These are phyloP conservation scores for Microctenopoma lineatum DNA, from an alignment of 2,797 vertebrate species.

Conservation along the genomic window DNA sequence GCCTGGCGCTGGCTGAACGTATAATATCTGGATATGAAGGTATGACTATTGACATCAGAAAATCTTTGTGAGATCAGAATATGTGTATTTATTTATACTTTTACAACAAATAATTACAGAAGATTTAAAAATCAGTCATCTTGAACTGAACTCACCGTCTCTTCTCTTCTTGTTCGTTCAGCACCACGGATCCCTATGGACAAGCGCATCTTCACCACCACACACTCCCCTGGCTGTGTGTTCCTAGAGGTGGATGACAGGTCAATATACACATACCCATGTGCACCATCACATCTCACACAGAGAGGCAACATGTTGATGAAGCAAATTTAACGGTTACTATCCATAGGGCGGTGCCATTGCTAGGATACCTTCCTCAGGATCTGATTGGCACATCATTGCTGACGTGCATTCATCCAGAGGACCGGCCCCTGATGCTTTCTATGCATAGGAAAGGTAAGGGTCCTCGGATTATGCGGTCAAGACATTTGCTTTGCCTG, in stretches of 20 bases:
- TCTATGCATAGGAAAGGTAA: conserved; percentile 90
- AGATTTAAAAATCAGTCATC: neutral
- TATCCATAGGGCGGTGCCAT: conserved; percentile 86
- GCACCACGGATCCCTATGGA: conserved; percentile 91
- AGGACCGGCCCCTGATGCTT: conserved; percentile 89
- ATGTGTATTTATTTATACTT: neutral
- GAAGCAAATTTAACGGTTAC: conserved; percentile 7
- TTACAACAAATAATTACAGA: neutral
- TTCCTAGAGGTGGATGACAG: conserved; percentile 95
- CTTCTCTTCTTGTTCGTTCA: conserved; percentile 49
- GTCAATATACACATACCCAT: conserved; percentile 61
- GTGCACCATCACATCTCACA: neutral
- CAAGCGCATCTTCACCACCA: conserved; percentile 94
- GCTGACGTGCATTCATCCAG: conserved; percentile 88
- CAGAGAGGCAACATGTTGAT: conserved; percentile 7
- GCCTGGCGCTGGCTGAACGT: conserved; percentile 88
- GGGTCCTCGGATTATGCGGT: neutral
- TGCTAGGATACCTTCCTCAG: conserved; percentile 92
- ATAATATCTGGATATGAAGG: conserved; percentile 94
- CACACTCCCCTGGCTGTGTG: conserved; percentile 91
- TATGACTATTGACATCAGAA: conserved; percentile 51
- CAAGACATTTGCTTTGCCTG: neutral
- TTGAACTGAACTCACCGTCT: neutral
- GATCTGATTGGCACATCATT: conserved; percentile 90
- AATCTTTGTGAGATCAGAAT: neutral